These are phyloP conservation scores for Chrysemys picta DNA, from an alignment of 2,113 vertebrate genomes.

Conservation along the genomic window DNA sequence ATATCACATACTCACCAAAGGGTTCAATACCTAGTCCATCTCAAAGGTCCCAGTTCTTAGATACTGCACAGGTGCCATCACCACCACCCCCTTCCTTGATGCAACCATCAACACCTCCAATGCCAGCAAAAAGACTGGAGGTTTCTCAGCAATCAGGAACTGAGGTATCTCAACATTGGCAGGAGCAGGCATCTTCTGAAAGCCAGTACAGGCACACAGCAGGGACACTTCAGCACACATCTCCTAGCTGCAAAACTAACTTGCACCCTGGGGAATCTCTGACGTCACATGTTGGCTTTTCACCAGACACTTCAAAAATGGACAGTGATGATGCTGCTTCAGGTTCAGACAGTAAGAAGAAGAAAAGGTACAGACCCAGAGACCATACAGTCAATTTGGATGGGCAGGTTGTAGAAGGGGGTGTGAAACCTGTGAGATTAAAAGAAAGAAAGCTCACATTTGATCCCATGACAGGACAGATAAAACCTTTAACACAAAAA, in stretches of 20 bases:
- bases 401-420: slow-evolving; percentile 80
- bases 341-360: slow-evolving; percentile 86
- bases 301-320: slow-evolving; percentile 75
- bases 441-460: slow-evolving; percentile 94
- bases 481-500: slow-evolving; percentile 87
- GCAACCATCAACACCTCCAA: slow-evolving; percentile 78
- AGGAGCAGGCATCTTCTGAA: slow-evolving; percentile 77
- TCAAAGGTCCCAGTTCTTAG: slow-evolving; percentile 77
- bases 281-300: slow-evolving; percentile 65
- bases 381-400: slow-evolving; percentile 84
- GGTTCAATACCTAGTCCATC: slow-evolving; percentile 86
- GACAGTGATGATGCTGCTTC: slow-evolving; percentile 81
- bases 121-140: slow-evolving; percentile 79
- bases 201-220: slow-evolving; percentile 76
- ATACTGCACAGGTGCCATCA: slow-evolving; percentile 82
- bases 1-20: slow-evolving; percentile 84
- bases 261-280: slow-evolving; percentile 67
- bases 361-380: slow-evolving; percentile 86
- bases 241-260: slow-evolving; percentile 69
- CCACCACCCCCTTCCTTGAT: slow-evolving; percentile 71
- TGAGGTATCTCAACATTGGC: slow-evolving; percentile 81
- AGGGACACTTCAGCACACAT: slow-evolving; percentile 74
- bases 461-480: slow-evolving; percentile 92
- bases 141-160: slow-evolving; percentile 53
- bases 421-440: slow-evolving; percentile 88